A percentile compares a stretch with the other conserved stretches of the same genome.
Evolutionary conservation across 2,888 invertebrate species (phyloP).

Genomic region (Cantharis flavilabris): DNA sequence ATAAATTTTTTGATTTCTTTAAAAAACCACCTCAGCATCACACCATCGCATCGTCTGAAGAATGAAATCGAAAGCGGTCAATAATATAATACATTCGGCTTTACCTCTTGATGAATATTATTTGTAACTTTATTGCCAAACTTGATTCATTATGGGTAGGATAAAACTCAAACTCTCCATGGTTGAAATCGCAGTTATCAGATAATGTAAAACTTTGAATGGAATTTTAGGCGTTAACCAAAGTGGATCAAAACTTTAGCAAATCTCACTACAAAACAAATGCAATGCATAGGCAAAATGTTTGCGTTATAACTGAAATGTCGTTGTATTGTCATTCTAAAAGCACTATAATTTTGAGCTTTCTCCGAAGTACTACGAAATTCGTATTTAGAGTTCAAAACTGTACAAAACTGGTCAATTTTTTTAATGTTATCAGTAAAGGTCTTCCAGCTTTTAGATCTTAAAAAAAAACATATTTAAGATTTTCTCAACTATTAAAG

Average conservation of each 20-base stretch:
- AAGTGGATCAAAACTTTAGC: neutral
- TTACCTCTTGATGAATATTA: neutral
- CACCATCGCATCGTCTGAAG: neutral
- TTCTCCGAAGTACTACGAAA: no score
- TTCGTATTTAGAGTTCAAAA: no score
- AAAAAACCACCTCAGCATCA: no score
- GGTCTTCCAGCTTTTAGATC: no score
- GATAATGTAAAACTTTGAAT: neutral
- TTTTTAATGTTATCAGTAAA: no score
- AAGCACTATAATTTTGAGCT: neutral
- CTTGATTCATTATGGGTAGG: neutral
- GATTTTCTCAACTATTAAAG: no score
- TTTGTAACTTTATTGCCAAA: neutral
- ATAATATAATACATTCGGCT: neutral
- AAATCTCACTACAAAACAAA: neutral
- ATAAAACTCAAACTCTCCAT: neutral
- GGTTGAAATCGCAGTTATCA: neutral
- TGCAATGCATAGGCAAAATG: neutral
- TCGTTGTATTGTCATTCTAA: neutral
- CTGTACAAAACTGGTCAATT: no score
- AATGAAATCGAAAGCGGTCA: neutral
- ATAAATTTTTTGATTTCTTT: neutral
- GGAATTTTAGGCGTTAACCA: neutral
- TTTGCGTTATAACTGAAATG: neutral
- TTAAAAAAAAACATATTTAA: no score